phyloP scores from a whole-genome alignment of 2,888 invertebrate species.

The Agrilus cyanescens region DNA sequence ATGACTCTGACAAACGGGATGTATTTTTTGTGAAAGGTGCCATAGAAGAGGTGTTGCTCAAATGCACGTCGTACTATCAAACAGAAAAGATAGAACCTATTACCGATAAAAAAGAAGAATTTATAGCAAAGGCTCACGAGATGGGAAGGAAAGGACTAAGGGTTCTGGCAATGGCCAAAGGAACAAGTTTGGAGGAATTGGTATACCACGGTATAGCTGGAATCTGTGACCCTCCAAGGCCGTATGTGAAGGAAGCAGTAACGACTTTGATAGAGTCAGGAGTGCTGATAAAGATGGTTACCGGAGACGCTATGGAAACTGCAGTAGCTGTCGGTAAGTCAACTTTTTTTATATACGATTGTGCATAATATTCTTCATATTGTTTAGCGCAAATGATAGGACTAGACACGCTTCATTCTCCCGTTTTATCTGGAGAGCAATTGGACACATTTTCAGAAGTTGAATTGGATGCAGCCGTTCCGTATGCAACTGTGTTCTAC shows the following conservation, averaged over 20 bases:
- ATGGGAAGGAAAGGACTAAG: slow-evolving; percentile 75
- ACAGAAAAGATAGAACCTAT: slow-evolving; percentile 62
- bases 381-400: slow-evolving; percentile 81
- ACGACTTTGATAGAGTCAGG: slow-evolving; percentile 69
- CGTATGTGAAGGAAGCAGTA: slow-evolving; percentile 76
- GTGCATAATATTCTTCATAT: slow-evolving; percentile 19
- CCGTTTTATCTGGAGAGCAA: slow-evolving; percentile 84
- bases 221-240: slow-evolving; percentile 93
- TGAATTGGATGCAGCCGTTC: slow-evolving; percentile 73
- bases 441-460: slow-evolving; percentile 77
- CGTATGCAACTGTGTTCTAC: slow-evolving; percentile 85
- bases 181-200: slow-evolving; percentile 66
- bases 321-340: slow-evolving; percentile 82
- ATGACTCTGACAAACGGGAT: slow-evolving; percentile 62
- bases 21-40: slow-evolving; percentile 92
- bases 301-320: slow-evolving; percentile 93
- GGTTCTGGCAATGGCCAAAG: slow-evolving; percentile 83
- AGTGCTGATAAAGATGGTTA: slow-evolving; percentile 92
- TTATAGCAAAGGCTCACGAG: slow-evolving; percentile 69
- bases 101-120: slow-evolving; percentile 71
- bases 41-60: slow-evolving; percentile 76
- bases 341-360: neutral
- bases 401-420: slow-evolving; percentile 69
- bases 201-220: slow-evolving; percentile 87
- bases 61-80: slow-evolving; percentile 71